phyloP scores from a whole-genome alignment of 2,888 invertebrate species.

The Pantelozetes paolii region DNA sequence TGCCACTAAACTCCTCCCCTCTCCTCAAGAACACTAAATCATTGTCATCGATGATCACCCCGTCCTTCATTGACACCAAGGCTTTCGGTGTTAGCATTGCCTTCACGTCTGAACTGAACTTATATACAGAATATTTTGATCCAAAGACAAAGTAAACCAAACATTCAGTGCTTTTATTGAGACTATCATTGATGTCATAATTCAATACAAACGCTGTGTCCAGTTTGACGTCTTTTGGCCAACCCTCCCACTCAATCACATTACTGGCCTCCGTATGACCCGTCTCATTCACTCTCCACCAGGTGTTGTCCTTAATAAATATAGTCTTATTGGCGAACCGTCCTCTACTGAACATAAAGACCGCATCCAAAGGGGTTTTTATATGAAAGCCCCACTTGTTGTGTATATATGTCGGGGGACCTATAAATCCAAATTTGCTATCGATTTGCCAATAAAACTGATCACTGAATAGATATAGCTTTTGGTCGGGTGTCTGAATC shows the following conservation, averaged over 20 bases:
- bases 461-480: neutral
- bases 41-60: neutral
- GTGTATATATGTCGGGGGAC: neutral
- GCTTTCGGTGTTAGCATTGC: neutral
- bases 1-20: neutral
- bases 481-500: neutral
- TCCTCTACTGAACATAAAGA: neutral
- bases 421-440: neutral
- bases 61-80: neutral
- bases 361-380: neutral
- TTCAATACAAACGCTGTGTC: neutral
- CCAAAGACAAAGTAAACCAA: slow-evolving; percentile 1
- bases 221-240: neutral
- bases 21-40: neutral
- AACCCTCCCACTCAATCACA: neutral
- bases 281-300: neutral
- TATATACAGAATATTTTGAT: slow-evolving; percentile 10
- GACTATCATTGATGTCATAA: neutral
- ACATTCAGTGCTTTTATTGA: neutral
- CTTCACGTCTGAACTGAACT: neutral
- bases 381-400: neutral
- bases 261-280: neutral
- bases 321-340: slow-evolving; percentile 3
- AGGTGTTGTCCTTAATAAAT: neutral
- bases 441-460: neutral